Conservation (phyloP, 2,888 invertebrate genomes). For the Ochropacha duplaris region DNA sequence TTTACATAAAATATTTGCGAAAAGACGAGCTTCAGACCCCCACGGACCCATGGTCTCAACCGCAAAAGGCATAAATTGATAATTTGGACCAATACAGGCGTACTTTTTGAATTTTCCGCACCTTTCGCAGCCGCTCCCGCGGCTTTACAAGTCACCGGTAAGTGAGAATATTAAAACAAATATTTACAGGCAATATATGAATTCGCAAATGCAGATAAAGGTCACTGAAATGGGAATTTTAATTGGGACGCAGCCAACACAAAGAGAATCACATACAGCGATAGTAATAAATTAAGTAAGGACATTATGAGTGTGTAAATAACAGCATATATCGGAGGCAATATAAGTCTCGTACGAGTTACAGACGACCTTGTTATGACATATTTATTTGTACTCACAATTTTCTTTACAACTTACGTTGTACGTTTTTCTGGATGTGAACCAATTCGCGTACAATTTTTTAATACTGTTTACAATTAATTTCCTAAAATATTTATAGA, state of each 20-base stretch:
- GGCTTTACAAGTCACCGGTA: too few relatives aligned
- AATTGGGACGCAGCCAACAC: not conserved
- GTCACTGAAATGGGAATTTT: not conserved
- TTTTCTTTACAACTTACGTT: not conserved
- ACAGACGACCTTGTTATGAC: not conserved
- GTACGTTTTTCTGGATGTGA: not conserved
- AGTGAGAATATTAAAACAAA: too few relatives aligned
- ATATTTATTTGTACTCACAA: not conserved
- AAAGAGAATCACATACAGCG: not conserved
- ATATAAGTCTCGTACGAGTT: slow-evolving; percentile 6
- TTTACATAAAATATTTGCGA: too few relatives aligned
- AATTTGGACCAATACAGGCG: too few relatives aligned
- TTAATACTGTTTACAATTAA: not conserved
- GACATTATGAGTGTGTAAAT: not conserved
- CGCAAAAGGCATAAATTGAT: too few relatives aligned
- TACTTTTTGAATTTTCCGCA: too few relatives aligned
- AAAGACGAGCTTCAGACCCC: too few relatives aligned
- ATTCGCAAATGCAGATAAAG: not conserved
- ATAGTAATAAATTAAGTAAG: slow-evolving; percentile 1
- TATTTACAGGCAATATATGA: not conserved
- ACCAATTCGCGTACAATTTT: not conserved
- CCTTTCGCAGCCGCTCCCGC: too few relatives aligned
- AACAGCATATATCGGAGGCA: not conserved
- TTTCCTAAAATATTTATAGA: not conserved
- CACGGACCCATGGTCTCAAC: too few relatives aligned